Evolutionary conservation across 1,140 invertebrate species (phyloP).

Genomic region (Aphelinus atriplicis): DNA sequence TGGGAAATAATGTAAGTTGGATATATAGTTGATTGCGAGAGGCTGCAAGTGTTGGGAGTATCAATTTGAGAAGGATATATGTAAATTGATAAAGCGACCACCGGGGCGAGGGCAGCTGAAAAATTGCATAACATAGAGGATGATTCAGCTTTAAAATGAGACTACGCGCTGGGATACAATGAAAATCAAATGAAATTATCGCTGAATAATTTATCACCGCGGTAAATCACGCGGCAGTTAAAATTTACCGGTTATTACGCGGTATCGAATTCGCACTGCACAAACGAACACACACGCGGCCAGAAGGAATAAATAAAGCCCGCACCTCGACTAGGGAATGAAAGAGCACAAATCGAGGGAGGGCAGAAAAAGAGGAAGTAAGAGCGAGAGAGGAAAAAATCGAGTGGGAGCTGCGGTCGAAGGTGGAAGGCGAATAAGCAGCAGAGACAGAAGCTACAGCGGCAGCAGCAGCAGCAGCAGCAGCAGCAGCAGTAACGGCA

Average conservation of each 20-base stretch:
- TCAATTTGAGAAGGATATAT: no score
- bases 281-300: background rate
- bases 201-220: slow-evolving; percentile 13
- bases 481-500: background rate
- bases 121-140: background rate
- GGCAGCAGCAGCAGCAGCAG: background rate
- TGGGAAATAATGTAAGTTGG: no score
- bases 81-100: no score
- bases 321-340: background rate
- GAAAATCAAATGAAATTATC: slow-evolving; percentile 8
- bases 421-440: background rate
- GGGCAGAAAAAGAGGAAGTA: background rate
- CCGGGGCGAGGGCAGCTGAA: no score
- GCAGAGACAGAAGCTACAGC: background rate
- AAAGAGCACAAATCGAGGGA: background rate
- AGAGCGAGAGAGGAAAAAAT: background rate
- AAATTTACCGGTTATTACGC: slow-evolving; percentile 1
- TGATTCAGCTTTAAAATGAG: background rate
- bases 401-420: background rate
- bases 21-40: no score
- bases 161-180: background rate
- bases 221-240: background rate
- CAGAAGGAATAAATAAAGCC: slow-evolving; percentile 3
- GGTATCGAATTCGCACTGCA: slow-evolving; percentile 11
- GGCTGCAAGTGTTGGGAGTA: no score